Base-by-base conservation (phyloP, 2,113 vertebrate genomes). In the Etheostoma spectabile region DNA sequence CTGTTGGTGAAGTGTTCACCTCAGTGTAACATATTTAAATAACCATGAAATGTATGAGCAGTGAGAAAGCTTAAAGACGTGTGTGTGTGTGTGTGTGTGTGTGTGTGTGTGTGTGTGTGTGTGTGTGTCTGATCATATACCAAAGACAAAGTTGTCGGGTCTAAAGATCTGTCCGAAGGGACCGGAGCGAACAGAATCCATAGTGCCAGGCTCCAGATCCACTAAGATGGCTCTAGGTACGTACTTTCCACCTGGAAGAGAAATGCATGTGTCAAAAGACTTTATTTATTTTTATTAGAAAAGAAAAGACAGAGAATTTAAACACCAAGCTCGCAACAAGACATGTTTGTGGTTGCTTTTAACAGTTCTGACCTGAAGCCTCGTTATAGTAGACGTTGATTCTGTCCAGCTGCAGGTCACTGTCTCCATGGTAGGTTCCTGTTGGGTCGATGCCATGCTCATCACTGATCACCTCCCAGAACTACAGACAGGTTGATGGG, bases 301-400 rank as follows among this genome's bases (percentile, higher is more conserved):
- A 53, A 42, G 15, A 71, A 63, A 27, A 8, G 18, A 46, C n/a
- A 1, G 1, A 53, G 15, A 3, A 60, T 42, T 13, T 1, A 6
- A 61, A 63, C 3, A 24, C 3, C 27, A 59, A n/a, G 1, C 3
- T 21, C 2, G 10, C 38, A 38, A 38, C 35, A 42, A 42, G 10
- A 42, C 38, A 42, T 42, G 38, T 42, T 42, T 11, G 38, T 1
- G 57, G 2, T 42, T 48, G 35, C 22, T 72, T 64, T 19, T 56
- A 45, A 21, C 18, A 21, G 49, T 70, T 8, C 88, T 63, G 35
- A 95, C 94, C 94, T 82, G 93, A 86, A 27, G 94, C 94, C 79
- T 95, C 94, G 5, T 95, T 95, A 63, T 95, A 95, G 88, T 94
- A 95, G 75, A 95, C 94, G 10, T 93, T 95, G 79, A 95, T 95